Evolutionary conservation across 2,113 vertebrate species (phyloP), one percentile per base, ranked within the genome.

Genomic region (Vanacampus margaritifer): DNA sequence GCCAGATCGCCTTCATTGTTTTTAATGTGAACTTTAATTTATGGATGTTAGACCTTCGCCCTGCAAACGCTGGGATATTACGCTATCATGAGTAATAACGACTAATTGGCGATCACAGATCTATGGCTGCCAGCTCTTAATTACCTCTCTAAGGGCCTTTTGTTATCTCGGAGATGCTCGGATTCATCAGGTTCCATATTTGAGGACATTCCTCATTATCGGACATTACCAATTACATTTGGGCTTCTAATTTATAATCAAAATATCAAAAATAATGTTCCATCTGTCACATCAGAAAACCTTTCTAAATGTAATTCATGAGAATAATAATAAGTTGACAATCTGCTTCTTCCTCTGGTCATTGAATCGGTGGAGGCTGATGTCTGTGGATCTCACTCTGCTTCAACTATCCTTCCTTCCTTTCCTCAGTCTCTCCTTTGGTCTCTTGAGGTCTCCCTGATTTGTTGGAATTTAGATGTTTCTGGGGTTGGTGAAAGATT

Each of bases 51-150:
- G 41, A 58, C 50, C 39, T 51, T 46, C 59, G 50, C 19, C 12
- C 23, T 19, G 17, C 46, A 32, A 1, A 56, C 58, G 68, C 70
- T 65, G 70, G 64, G 53, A 79, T 79, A 80, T 68, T 16, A 76
- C 81, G 54, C 81, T 73, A 78, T 79, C 72, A 62, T 74, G 82
- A 84, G 87, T 72, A 78, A 86, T 75, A 76, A 59, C 68, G 68
- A 54, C 68, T 87, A 90, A 88, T 89, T 84, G 82, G 67, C 61
- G 46, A 82, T 84, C 17, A 83, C 83, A 79, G 72, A 82, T 87
- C 73, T 68, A 66, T 65, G 79, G 65, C 71, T 68, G 72, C 70
- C 75, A 73, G 70, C 58, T 80, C 26, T 79, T 80, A 85, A 86
- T 82, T 67, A 65, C 67, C 71, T 83, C 84, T 81, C 78, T 65